Percentiles rank a stretch among this genome's conserved stretches.
Conservation (phyloP, 2,797 vertebrate genomes). For the Crossoptilon crossoptilon region DNA sequence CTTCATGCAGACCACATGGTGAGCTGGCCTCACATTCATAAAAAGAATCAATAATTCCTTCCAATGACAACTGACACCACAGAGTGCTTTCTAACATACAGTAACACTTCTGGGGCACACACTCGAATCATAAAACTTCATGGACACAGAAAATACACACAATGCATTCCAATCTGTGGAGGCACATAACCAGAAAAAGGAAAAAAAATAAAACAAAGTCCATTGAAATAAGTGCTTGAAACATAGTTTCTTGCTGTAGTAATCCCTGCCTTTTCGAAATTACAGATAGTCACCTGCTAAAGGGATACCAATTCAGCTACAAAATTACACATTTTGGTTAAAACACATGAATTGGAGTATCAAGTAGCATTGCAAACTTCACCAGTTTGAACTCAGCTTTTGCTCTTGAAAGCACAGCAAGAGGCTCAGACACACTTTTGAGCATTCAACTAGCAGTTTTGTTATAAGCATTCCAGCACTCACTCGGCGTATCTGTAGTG, state of each 20-base stretch:
- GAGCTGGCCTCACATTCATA: not conserved
- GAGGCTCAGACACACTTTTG: not conserved
- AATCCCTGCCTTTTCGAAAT: not conserved
- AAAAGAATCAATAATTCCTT: not conserved
- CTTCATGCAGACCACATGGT: not conserved
- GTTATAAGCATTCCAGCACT: slow-evolving; percentile 71
- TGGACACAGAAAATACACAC: not conserved
- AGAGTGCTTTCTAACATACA: not conserved
- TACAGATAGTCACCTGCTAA: not conserved
- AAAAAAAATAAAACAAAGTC: not conserved
- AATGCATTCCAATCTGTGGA: not conserved
- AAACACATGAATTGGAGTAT: not conserved
- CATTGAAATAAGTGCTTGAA: not conserved
- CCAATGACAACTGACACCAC: not conserved
- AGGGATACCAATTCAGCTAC: not conserved
- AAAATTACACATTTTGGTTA: not conserved
- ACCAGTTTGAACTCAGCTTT: not conserved
- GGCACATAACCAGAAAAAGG: not conserved
- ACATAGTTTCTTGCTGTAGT: not conserved
- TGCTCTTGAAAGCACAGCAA: not conserved
- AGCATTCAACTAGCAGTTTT: not conserved
- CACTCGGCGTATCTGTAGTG: slow-evolving; percentile 97
- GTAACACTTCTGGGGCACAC: not conserved
- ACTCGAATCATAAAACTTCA: not conserved
- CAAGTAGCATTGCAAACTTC: not conserved